phyloP scores from a whole-genome alignment of 2,113 vertebrate species.

The Monopterus albus region DNA sequence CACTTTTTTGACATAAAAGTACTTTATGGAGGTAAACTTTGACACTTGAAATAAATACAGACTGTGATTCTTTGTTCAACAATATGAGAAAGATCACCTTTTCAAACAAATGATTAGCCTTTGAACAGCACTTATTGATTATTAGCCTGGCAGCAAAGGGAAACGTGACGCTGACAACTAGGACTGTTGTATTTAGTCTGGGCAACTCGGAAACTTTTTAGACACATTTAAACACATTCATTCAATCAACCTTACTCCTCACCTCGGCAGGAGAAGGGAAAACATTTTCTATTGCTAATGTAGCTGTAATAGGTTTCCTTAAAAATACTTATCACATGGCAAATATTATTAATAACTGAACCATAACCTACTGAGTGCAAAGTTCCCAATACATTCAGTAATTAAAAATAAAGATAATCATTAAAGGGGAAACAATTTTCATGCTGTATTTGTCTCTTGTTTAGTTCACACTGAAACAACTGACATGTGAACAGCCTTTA shows the following conservation, averaged over 20 bases:
- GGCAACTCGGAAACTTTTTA: neutral
- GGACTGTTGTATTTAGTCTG: neutral
- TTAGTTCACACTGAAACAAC: conserved; percentile 1
- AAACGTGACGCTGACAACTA: neutral
- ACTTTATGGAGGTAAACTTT: conserved; percentile 29
- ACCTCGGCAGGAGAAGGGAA: neutral
- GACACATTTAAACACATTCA: neutral
- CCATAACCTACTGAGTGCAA: neutral
- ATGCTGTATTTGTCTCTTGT: neutral
- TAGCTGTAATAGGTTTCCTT: too few relatives aligned
- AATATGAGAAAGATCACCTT: neutral
- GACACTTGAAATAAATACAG: conserved; percentile 18
- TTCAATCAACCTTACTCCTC: neutral
- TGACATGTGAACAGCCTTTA: neutral
- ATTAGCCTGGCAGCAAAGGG: neutral
- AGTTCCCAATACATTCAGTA: neutral
- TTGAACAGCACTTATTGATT: conserved; percentile 1
- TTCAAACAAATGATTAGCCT: conserved; percentile 7
- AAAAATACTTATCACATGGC: too few relatives aligned
- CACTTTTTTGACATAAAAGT: conserved; percentile 9
- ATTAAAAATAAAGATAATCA: too few relatives aligned
- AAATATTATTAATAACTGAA: too few relatives aligned
- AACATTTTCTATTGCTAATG: neutral
- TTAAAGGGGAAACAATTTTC: too few relatives aligned
- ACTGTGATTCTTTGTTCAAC: neutral